Percentiles rank a stretch among this genome's conserved stretches.
Evolutionary conservation across 1,140 invertebrate species (phyloP).

Genomic region (Arctopsyche grandis): DNA sequence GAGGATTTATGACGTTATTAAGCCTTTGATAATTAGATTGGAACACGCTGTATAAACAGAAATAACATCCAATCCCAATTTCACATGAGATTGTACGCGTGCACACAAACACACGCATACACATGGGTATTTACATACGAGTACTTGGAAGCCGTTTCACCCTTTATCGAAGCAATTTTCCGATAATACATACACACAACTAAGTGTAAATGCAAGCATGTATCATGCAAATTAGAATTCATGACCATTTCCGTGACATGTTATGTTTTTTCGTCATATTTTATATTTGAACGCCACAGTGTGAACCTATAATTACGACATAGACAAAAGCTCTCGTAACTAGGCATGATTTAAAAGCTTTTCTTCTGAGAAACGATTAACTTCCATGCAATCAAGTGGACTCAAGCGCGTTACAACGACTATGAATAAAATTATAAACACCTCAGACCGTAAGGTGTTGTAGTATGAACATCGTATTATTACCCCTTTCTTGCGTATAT

Average conservation of each 20-base stretch:
- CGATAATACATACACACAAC: neutral
- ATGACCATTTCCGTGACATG: neutral
- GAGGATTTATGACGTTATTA: slow-evolving; percentile 69
- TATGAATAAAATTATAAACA: slow-evolving; percentile 45
- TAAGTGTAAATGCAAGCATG: neutral
- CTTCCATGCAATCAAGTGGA: slow-evolving; percentile 36
- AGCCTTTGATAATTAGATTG: slow-evolving; percentile 67
- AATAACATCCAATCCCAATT: slow-evolving; percentile 53
- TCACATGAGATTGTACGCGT: slow-evolving; percentile 37
- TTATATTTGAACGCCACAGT: neutral
- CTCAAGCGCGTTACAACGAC: neutral
- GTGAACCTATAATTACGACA: neutral
- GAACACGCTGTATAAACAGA: slow-evolving; percentile 55
- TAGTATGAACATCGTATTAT: slow-evolving; percentile 22
- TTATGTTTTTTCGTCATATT: neutral
- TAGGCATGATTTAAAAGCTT: slow-evolving; percentile 30
- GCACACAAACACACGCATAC: neutral
- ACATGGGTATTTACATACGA: neutral
- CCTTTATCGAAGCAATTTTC: slow-evolving; percentile 26
- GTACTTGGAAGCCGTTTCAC: neutral
- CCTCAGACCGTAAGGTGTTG: slow-evolving; percentile 37
- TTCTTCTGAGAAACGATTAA: slow-evolving; percentile 35
- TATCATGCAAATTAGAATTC: slow-evolving; percentile 7
- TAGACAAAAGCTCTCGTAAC: slow-evolving; percentile 32
- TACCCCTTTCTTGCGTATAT: slow-evolving; percentile 5